Conservation (phyloP, 1,140 invertebrate genomes). For the Maniola jurtina region DNA sequence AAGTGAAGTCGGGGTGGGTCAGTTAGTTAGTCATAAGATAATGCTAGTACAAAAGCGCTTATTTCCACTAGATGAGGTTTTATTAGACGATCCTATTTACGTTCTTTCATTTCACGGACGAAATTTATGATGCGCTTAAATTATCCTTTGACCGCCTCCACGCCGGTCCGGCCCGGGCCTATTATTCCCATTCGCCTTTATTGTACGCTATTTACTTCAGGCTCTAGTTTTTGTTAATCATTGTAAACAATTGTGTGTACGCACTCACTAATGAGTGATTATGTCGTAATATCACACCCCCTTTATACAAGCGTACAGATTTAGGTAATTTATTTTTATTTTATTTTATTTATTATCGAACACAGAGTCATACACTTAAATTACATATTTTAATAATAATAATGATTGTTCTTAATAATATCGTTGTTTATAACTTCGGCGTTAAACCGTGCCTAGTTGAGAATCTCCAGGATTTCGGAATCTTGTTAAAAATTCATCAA, state of each 20-base stretch:
- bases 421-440: no score
- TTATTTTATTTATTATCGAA: no score
- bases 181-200: slow-evolving; percentile 14
- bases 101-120: slow-evolving; percentile 22
- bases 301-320: no score
- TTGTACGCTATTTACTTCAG: neutral
- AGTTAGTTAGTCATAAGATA: no score
- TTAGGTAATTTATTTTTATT: no score
- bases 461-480: no score
- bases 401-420: no score
- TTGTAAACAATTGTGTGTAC: neutral
- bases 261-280: neutral
- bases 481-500: no score
- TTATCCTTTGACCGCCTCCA: slow-evolving; percentile 22
- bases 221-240: neutral
- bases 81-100: slow-evolving; percentile 26
- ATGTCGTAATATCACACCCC: neutral
- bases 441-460: no score
- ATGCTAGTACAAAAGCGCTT: neutral
- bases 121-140: slow-evolving; percentile 26
- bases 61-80: slow-evolving; percentile 28
- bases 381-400: no score
- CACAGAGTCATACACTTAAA: no score
- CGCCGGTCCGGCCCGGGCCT: neutral
- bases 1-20: no score